Percentiles rank a stretch among this genome's conserved stretches.
These are phyloP conservation scores for Arenaria interpres DNA, from an alignment of 2,113 vertebrate genomes.

Conservation along the genomic window DNA sequence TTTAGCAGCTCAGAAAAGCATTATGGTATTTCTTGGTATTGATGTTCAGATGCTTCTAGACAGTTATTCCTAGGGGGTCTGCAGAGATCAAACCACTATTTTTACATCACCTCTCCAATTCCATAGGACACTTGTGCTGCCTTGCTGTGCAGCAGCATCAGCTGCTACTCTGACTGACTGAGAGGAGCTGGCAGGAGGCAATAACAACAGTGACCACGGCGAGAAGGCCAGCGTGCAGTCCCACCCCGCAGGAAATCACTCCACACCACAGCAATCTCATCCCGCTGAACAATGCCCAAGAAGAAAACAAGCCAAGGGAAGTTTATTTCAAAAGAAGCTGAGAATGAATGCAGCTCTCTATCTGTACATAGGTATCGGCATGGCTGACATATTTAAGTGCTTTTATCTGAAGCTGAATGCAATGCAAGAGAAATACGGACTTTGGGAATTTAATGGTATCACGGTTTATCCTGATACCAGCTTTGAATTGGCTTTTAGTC, in stretches of 20 bases:
- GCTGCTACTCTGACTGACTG: background rate
- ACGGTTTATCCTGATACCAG: background rate
- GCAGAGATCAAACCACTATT: background rate
- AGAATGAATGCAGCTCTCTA: background rate
- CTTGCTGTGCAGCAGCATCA: background rate
- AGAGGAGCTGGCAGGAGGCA: background rate
- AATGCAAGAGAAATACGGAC: background rate
- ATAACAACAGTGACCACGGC: fast-evolving
- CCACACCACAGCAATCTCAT: background rate
- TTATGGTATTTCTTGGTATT: background rate
- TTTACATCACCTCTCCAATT: background rate
- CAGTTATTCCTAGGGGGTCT: background rate
- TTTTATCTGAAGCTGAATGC: background rate
- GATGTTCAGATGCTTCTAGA: background rate
- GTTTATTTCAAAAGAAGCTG: background rate
- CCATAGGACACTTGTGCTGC: background rate
- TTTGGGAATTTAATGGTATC: background rate
- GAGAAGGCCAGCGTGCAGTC: too few relatives aligned
- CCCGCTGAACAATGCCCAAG: background rate
- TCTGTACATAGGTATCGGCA: background rate
- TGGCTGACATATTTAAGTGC: background rate
- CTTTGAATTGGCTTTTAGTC: background rate
- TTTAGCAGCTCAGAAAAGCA: background rate
- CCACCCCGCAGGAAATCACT: background rate
- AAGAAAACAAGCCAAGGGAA: background rate